Conservation (phyloP, 2,113 vertebrate genomes). For the Macquaria australasica region DNA sequence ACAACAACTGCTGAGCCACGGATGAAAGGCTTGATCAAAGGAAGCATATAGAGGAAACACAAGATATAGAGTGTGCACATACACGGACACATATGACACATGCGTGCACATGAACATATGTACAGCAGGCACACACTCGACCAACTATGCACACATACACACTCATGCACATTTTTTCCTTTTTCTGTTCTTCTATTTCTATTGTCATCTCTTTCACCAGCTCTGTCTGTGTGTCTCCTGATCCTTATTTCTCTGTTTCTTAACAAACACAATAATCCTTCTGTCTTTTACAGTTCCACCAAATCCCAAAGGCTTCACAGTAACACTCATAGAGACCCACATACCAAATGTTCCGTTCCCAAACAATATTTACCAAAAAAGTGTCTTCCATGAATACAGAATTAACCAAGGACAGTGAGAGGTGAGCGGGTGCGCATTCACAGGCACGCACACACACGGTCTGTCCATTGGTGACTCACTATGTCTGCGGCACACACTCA, state of each 20-base stretch:
- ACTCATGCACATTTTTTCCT: background rate
- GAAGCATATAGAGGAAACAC: conserved; percentile 42
- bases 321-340: conserved; percentile 54
- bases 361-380: conserved; percentile 56
- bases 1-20: conserved; percentile 56
- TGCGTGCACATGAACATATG: conserved; percentile 1
- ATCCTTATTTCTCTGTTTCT: conserved; percentile 44
- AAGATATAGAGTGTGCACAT: conserved; percentile 8
- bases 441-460: conserved; percentile 1
- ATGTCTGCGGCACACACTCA: conserved; percentile 10
- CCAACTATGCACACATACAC: background rate
- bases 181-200: conserved; percentile 22
- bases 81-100: background rate
- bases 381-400: conserved; percentile 32
- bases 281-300: conserved; percentile 50
- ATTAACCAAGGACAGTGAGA: conserved; percentile 56
- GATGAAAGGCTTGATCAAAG: conserved; percentile 63
- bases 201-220: conserved; percentile 26
- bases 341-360: conserved; percentile 56
- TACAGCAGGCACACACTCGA: background rate
- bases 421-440: conserved; percentile 42
- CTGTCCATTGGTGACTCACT: conserved; percentile 48
- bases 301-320: conserved; percentile 63
- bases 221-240: conserved; percentile 24
- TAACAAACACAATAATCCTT: conserved; percentile 69